Evolutionary conservation across 2,888 invertebrate genomes (phyloP), one percentile per base, ranked within the genome.

Genomic region (Napeogenes sylphis): DNA sequence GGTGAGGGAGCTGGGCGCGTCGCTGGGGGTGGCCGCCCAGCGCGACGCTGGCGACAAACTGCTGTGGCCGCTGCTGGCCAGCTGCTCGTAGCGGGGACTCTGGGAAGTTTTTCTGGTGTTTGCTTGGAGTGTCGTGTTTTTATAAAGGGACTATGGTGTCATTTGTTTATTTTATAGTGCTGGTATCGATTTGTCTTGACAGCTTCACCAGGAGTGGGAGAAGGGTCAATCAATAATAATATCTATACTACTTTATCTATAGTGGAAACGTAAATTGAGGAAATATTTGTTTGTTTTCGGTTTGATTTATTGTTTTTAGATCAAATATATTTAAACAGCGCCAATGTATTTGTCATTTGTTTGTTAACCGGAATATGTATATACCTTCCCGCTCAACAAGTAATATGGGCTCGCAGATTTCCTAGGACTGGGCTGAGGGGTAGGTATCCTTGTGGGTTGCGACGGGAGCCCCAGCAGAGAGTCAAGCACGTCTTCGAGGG

Each of bases 401-500:
- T 85, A 90, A 80, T 89, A 90, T 63, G 91, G 89, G 73, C 91
- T 90, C 63, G 83, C 73, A 67, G 85, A 78, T 72, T 90, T 88
- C 77, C 91, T 84, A 73, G 91, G 91, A 72, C 91, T 91, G 65
- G 90, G 90, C 75, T 91, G 91, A 71, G 91, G 91, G 92, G 96
- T 96, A 75, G 95, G 94, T 80, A 95, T 94, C 82, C 95, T 92
- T 77, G 95, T 93, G 71, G 95, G 93, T 75, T 89, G 90, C 68
- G 89, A 85, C 78, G 97, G 95, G 81, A 97, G 93, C 80, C 97
- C 96, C 87, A 98, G 93, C 74, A 98, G 93, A 71, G 97, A 96
- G 88, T 98, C 97, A 88, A 98, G 92, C 71, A 98, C 97, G 92
- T 98, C 97, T 92, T 98, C 97, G 82, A 98, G 92, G 71, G 97